These are phyloP conservation scores for Lycopodina hypogea DNA, from an alignment of 37 sponge, comb jelly and placozoan species.

Conservation along the genomic window DNA sequence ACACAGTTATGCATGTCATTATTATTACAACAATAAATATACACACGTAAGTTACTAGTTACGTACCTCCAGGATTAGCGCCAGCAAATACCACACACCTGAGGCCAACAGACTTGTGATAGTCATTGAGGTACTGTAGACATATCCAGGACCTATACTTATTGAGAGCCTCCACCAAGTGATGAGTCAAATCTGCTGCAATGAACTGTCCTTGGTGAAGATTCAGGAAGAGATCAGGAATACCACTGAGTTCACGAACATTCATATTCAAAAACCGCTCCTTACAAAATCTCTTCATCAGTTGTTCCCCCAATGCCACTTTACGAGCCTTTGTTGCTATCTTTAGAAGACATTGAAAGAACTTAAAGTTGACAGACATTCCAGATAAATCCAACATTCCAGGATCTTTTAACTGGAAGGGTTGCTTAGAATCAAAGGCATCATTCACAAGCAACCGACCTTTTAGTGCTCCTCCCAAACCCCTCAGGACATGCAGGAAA, in stretches of 20 bases:
- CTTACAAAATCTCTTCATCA: neutral
- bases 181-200: neutral
- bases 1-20: too few species aligned
- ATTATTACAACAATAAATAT: too few species aligned
- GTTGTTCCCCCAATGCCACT: neutral
- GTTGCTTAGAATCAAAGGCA: neutral
- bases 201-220: neutral
- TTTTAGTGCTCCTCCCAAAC: neutral
- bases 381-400: neutral
- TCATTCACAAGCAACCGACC: neutral
- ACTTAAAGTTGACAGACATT: neutral
- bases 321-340: neutral
- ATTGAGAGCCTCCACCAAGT: neutral
- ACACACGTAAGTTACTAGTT: too few species aligned
- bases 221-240: neutral
- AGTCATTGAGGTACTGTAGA: neutral
- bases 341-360: conserved; percentile 1
- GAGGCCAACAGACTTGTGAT: neutral
- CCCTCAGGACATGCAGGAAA: neutral
- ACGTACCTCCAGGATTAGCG: too few species aligned
- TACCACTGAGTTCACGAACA: neutral
- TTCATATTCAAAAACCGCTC: conserved; percentile 1
- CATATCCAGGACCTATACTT: neutral
- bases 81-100: neutral
- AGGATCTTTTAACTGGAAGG: neutral